Evolutionary conservation across 2,888 invertebrate genomes (phyloP), one percentile per base, ranked within the genome.

Genomic region (Drosophila neotestacea): DNA sequence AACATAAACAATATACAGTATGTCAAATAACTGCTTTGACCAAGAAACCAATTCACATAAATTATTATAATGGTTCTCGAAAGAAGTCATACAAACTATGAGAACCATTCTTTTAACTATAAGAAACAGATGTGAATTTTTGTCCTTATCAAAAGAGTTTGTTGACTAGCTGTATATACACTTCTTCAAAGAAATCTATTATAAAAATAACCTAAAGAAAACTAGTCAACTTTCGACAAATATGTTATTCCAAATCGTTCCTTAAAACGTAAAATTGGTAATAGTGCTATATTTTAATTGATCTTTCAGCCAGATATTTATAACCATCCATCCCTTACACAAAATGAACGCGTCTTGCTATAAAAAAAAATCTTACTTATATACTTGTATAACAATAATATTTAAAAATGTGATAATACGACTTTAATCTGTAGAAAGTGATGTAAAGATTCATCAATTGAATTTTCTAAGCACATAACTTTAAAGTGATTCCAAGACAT

Each of bases 401-500:
- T 47, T 54, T 66, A 2, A 28, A 34, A 39, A 34, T 48, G 28
- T 27, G 6, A 51, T 30, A 51, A 16, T 58, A 30, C 10, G 10
- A 47, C 5, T 52, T 47, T 22, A 7, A 44, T 11, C 16, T 61
- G 13, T 50, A 46, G 38, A 51, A 51, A 62, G 34, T 46, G 61
- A 28, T 52, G 51, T 39, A 56, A 73, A 55, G 13, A 39, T 32
- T 59, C 16, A 44, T 32, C 6, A 32, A 60, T 9, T 22, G 22
- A 22, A 22, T 36, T 36, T 54, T 52, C 22, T 28, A 51, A 28
- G 42, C 51, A 44, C 36, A 13, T 46, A 42, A 52, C n/a, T 34
- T 28, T n/a, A 39, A 59, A 56, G 66, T 66, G 73, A 77, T 50
- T 63, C 77, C 77, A 77, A 77, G 77, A 77, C 78, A 77, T 77